These are phyloP conservation scores for Apaloderma vittatum DNA, from an alignment of 2,113 vertebrate species.

Conservation along the genomic window DNA sequence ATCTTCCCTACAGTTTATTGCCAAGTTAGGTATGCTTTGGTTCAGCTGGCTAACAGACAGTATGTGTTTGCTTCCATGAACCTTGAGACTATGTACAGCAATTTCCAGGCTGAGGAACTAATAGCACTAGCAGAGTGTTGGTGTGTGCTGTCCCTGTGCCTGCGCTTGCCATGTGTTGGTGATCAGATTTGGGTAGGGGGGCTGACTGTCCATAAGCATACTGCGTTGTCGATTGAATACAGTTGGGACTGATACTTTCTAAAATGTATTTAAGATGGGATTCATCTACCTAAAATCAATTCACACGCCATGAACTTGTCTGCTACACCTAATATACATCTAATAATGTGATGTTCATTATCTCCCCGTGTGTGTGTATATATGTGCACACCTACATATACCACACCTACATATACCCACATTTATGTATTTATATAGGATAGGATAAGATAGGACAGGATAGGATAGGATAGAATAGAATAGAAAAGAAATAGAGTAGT, in stretches of 20 bases:
- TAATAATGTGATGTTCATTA: no score
- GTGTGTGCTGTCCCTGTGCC: neutral
- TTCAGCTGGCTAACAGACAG: neutral
- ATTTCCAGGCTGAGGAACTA: neutral
- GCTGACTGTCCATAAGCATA: neutral
- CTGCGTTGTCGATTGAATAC: neutral
- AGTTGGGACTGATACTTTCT: neutral
- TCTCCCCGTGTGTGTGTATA: no score
- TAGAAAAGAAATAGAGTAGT: neutral
- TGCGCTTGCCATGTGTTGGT: neutral
- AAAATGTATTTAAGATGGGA: neutral
- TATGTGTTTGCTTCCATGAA: neutral
- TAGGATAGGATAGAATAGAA: neutral
- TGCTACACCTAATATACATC: neutral
- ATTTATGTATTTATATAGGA: neutral
- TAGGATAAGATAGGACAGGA: neutral
- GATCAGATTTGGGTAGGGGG: rapidly evolving
- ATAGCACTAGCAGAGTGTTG: neutral
- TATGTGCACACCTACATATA: neutral
- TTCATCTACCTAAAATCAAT: neutral
- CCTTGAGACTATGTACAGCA: neutral
- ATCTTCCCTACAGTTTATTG: neutral
- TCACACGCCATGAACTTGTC: neutral
- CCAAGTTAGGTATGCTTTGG: neutral
- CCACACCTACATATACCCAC: no score